Evolutionary conservation across 2,888 invertebrate genomes (phyloP).

Genomic region (Liodrosophila aerea): DNA sequence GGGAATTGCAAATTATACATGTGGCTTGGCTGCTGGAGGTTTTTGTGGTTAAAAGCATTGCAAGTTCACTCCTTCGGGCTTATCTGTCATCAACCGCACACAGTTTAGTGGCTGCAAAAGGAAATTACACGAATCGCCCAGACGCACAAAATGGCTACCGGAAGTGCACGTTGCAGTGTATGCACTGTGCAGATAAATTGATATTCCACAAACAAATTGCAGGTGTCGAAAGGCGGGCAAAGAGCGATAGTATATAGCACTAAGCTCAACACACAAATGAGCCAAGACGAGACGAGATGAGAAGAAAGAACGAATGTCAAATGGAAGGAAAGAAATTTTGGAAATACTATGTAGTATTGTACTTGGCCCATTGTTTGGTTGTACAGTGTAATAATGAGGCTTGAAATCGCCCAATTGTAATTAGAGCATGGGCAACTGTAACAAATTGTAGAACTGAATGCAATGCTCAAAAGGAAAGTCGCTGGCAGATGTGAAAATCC

Average conservation of each 20-base stretch:
- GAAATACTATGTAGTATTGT: too few species aligned
- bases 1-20: slow-evolving; percentile 65
- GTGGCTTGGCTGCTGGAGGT: slow-evolving; percentile 30
- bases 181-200: slow-evolving; percentile 7
- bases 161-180: slow-evolving; percentile 25
- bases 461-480: slow-evolving; percentile 40
- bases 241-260: too few species aligned
- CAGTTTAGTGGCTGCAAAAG: slow-evolving; percentile 71
- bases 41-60: slow-evolving; percentile 52
- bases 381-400: slow-evolving; percentile 54
- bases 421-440: slow-evolving; percentile 32
- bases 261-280: too few species aligned
- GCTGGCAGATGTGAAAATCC: slow-evolving; percentile 75
- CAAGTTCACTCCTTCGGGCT: slow-evolving; percentile 29
- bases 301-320: too few species aligned
- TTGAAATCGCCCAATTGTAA: slow-evolving; percentile 55
- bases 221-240: background rate
- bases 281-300: too few species aligned
- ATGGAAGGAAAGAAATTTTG: too few species aligned
- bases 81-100: slow-evolving; percentile 74
- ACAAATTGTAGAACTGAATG: slow-evolving; percentile 13
- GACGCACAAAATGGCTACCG: slow-evolving; percentile 52
- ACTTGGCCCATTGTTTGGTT: too few species aligned
- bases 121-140: slow-evolving; percentile 56
- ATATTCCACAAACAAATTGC: background rate